A percentile compares a stretch with the other conserved stretches of the same genome.
phyloP scores from a whole-genome alignment of 2,113 vertebrate species.

The Gymnocephalus cernua region DNA sequence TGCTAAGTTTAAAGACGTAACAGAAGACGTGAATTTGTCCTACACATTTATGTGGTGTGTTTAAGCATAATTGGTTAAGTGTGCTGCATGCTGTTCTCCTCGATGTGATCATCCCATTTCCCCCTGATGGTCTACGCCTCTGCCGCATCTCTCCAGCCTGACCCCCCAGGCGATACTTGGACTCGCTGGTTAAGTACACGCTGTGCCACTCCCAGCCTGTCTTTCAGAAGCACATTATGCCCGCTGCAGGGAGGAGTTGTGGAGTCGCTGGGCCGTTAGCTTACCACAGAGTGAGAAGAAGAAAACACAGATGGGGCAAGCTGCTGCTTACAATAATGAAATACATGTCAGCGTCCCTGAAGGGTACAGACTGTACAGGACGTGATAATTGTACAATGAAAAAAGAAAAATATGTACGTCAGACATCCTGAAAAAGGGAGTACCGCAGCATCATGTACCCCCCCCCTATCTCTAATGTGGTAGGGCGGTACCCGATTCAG shows the following conservation, averaged over 20 bases:
- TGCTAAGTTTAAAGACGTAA: not conserved
- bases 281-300: constrained; percentile 18
- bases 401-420: constrained; percentile 45
- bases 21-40: not conserved
- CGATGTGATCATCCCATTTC: not conserved
- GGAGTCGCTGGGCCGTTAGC: constrained; percentile 37
- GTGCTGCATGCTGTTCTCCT: not conserved
- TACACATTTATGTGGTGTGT: not conserved
- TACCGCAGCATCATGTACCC: not conserved
- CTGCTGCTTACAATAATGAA: constrained; percentile 35
- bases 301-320: constrained; percentile 27
- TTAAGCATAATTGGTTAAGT: not conserved
- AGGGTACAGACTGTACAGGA: constrained; percentile 65
- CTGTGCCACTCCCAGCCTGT: no score
- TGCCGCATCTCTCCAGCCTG: not conserved
- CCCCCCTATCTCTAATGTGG: not conserved
- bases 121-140: not conserved
- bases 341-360: constrained; percentile 39
- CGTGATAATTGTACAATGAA: constrained; percentile 30
- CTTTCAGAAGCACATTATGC: constrained; percentile 24
- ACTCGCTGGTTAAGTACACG: not conserved
- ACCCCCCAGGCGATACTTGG: not conserved
- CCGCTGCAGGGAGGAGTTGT: constrained; percentile 22
- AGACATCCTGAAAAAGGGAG: constrained; percentile 29
- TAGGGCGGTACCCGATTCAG: no score